Conservation (phyloP, 2,113 vertebrate species). For the Candoia aspera region DNA sequence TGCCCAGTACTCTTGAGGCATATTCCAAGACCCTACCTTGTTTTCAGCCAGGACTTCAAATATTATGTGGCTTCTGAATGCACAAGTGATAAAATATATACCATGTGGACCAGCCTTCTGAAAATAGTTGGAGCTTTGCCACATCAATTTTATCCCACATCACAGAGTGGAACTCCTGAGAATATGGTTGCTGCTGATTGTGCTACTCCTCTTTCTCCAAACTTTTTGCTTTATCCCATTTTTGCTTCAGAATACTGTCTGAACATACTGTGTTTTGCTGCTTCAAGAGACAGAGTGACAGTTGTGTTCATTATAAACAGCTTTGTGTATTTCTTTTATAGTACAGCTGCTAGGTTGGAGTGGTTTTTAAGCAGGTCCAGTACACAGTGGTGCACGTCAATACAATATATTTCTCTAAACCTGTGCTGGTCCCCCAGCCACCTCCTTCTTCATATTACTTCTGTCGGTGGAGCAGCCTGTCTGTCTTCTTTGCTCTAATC, state of each 20-base stretch:
- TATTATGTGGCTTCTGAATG: neutral
- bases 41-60: neutral
- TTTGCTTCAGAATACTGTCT: neutral
- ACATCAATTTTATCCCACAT: neutral
- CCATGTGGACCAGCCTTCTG: too few relatives aligned
- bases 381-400: neutral
- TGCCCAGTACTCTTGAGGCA: neutral
- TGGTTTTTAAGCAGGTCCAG: neutral
- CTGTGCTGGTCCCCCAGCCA: neutral
- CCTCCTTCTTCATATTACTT: neutral
- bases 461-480: neutral
- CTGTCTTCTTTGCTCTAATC: neutral
- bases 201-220: slow-evolving; percentile 8
- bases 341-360: neutral
- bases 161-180: neutral
- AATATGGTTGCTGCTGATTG: neutral
- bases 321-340: slow-evolving; percentile 33
- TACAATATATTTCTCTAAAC: slow-evolving; percentile 2
- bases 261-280: accelerated
- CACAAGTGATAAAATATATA: neutral
- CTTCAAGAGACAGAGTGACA: neutral
- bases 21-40: neutral
- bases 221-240: neutral
- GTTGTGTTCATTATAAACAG: neutral
- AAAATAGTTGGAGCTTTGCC: neutral